These are phyloP conservation scores for Darevskia nairensis DNA, from an alignment of 2,797 vertebrate genomes.

Conservation along the genomic window DNA sequence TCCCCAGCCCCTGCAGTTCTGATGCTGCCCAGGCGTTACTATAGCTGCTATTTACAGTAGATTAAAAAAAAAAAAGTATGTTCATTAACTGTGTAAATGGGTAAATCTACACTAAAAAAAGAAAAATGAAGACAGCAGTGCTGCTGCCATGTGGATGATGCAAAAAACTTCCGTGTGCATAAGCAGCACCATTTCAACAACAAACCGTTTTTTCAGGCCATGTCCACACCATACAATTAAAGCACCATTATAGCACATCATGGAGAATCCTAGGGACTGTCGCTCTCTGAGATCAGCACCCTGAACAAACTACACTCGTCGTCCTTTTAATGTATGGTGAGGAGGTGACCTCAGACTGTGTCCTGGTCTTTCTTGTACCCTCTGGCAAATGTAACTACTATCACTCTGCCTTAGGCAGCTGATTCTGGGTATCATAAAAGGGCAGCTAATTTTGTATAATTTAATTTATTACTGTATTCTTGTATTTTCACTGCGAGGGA, in stretches of 20 bases:
- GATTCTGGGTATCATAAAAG: not conserved
- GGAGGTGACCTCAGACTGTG: too few species aligned
- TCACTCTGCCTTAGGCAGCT: not conserved
- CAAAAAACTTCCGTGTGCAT: too few species aligned
- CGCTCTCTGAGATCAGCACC: not conserved
- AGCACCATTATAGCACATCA: too few species aligned
- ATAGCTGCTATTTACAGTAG: not conserved
- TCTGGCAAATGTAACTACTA: not conserved
- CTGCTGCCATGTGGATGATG: too few species aligned
- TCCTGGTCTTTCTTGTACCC: not conserved
- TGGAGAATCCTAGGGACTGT: too few species aligned
- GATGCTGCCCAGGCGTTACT: not conserved
- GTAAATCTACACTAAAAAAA: too few species aligned
- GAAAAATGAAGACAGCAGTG: too few species aligned
- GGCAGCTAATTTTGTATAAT: not conserved
- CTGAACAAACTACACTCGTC: not conserved
- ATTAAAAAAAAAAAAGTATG: not conserved
- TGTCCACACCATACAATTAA: too few species aligned
- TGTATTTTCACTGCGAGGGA: not conserved
- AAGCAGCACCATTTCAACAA: too few species aligned
- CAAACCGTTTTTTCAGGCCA: too few species aligned
- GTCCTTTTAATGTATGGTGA: too few species aligned
- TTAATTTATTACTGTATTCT: not conserved
- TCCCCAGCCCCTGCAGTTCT: not conserved
- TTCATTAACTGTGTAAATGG: too few species aligned